These are phyloP conservation scores for Melopsittacus undulatus DNA, from an alignment of 2,797 vertebrate species.

Conservation along the genomic window DNA sequence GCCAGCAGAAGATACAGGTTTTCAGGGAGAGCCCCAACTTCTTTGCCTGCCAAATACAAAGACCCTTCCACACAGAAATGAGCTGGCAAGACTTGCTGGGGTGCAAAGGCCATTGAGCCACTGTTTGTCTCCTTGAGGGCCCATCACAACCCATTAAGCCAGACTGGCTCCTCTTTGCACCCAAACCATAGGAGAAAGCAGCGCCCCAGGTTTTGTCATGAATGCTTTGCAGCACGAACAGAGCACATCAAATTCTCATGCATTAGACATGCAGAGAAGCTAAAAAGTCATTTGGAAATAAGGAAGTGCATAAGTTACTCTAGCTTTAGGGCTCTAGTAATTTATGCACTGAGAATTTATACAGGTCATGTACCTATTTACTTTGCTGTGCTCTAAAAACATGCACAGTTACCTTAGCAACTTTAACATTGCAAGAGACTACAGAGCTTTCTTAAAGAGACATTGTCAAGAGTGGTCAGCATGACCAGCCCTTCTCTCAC, in stretches of 20 bases:
- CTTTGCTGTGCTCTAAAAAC: conserved; percentile 70
- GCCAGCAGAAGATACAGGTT: background rate
- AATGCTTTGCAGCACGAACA: background rate
- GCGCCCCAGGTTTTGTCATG: background rate
- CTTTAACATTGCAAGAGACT: conserved; percentile 58
- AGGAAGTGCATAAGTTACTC: conserved; percentile 45
- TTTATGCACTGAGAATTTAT: conserved; percentile 72
- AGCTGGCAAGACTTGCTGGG: background rate
- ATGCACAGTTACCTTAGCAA: conserved; percentile 73
- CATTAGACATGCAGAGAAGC: conserved; percentile 1
- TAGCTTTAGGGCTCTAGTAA: conserved; percentile 60
- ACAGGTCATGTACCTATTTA: conserved; percentile 75
- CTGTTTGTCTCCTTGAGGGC: background rate
- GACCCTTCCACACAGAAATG: background rate
- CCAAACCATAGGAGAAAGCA: background rate
- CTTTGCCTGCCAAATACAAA: background rate
- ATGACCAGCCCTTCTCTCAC: background rate
- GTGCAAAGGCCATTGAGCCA: background rate
- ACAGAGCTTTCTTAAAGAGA: conserved; percentile 63
- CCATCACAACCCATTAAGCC: background rate
- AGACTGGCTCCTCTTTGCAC: background rate
- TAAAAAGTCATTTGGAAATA: conserved; percentile 54
- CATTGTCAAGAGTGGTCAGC: conserved; percentile 4
- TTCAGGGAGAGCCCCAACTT: background rate
- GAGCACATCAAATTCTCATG: background rate